Percentiles rank a stretch among this genome's conserved stretches.
Conservation (phyloP, 2,888 invertebrate species). For the Apamea monoglypha region DNA sequence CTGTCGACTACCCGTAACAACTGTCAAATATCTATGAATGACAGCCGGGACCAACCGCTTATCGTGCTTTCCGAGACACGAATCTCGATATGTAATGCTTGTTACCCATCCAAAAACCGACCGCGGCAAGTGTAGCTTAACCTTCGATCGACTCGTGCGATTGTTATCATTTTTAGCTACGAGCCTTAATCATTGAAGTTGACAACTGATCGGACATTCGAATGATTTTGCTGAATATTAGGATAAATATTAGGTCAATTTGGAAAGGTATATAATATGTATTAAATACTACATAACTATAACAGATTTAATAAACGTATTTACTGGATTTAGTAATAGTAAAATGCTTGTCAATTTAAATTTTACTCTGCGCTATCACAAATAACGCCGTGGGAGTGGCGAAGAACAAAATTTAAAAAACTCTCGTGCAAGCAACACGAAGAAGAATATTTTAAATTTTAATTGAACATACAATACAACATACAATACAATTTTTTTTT, state of each 20-base stretch:
- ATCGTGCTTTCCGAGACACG: not conserved
- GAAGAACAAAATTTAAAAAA: too few species aligned
- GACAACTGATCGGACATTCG: not conserved
- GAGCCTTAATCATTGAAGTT: not conserved
- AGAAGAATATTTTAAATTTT: not conserved
- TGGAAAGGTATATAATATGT: not conserved
- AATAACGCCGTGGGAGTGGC: too few species aligned
- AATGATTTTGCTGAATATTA: not conserved
- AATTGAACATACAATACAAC: too few species aligned
- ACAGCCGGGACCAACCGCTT: not conserved
- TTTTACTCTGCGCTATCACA: not conserved
- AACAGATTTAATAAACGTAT: not conserved
- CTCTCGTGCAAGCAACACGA: too few species aligned
- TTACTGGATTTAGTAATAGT: not conserved
- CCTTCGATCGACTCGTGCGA: not conserved
- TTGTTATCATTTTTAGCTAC: not conserved
- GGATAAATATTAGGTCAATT: not conserved
- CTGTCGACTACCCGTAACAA: not conserved
- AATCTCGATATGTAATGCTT: not conserved
- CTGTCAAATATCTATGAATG: not conserved
- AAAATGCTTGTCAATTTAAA: constrained; percentile 14
- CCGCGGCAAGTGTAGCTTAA: not conserved
- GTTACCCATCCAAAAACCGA: not conserved
- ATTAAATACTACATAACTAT: not conserved
- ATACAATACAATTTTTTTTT: too few species aligned